Evolutionary conservation across 2,113 vertebrate species (phyloP).

Genomic region (Laticauda colubrina): DNA sequence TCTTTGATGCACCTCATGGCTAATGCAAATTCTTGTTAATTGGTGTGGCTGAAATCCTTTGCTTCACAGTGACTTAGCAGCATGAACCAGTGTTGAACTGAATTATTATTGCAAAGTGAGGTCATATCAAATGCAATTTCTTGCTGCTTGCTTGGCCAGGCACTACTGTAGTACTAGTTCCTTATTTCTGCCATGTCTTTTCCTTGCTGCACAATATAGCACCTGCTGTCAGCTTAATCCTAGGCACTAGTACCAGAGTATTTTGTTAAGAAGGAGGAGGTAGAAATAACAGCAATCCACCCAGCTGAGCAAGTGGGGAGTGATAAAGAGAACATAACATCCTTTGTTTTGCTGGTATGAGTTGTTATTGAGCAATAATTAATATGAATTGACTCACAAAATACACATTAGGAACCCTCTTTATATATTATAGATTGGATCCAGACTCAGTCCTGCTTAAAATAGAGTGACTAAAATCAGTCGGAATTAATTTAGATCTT

Average conservation of each 20-base stretch:
- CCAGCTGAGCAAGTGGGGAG: not conserved
- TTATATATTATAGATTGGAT: not conserved
- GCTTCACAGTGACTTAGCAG: not conserved
- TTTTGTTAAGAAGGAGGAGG: not conserved
- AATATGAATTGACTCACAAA: not conserved
- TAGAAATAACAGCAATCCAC: not conserved
- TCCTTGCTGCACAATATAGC: not conserved
- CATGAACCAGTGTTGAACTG: not conserved
- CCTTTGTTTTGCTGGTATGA: not conserved
- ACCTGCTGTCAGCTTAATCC: not conserved
- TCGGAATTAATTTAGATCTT: not conserved
- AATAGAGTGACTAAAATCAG: not conserved
- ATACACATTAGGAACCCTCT: not conserved
- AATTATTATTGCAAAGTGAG: not conserved
- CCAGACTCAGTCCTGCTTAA: not conserved
- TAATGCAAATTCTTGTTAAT: not conserved
- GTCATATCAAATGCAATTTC: not conserved
- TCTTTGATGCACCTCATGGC: no score
- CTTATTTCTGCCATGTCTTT: not conserved
- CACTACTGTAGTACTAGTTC: not conserved
- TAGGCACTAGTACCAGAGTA: not conserved
- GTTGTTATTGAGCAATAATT: not conserved
- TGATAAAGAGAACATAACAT: not conserved
- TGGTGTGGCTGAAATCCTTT: not conserved
- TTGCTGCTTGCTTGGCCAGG: not conserved